phyloP scores from a whole-genome alignment of 2,113 vertebrate species.

The Chaenogobius annularis region DNA sequence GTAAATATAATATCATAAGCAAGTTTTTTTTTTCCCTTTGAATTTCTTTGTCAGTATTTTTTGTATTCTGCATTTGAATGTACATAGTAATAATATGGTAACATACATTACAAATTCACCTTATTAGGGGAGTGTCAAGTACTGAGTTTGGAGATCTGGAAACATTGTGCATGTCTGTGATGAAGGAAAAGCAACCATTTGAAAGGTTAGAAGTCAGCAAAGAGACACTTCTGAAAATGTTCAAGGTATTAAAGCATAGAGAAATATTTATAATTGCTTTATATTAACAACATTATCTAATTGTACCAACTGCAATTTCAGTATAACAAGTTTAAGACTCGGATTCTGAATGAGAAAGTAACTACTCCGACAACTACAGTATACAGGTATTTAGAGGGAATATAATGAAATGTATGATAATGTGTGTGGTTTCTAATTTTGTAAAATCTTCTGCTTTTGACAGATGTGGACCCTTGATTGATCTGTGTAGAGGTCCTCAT shows the following conservation, averaged over 20 bases:
- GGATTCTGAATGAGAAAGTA: conserved; percentile 97
- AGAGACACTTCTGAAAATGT: conserved; percentile 93
- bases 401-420: background rate
- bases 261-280: background rate
- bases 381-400: conserved; percentile 81
- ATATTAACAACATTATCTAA: background rate
- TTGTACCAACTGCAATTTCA: conserved; percentile 57
- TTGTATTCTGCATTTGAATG: background rate
- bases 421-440: background rate
- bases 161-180: conserved; percentile 86
- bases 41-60: background rate
- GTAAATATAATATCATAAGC: conserved; percentile 65
- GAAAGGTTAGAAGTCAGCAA: conserved; percentile 95
- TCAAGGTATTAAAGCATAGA: conserved; percentile 82
- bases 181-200: conserved; percentile 96
- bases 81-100: background rate
- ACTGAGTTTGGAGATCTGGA: conserved; percentile 91
- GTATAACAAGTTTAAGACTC: conserved; percentile 99
- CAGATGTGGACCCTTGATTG: conserved; percentile 95
- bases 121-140: conserved; percentile 88
- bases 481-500: conserved; percentile 94
- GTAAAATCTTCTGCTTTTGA: background rate
- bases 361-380: conserved; percentile 94
- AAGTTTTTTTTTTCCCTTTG: background rate
- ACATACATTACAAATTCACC: background rate